Conservation (phyloP, 2,888 invertebrate species). For the Xestia sexstrigata region DNA sequence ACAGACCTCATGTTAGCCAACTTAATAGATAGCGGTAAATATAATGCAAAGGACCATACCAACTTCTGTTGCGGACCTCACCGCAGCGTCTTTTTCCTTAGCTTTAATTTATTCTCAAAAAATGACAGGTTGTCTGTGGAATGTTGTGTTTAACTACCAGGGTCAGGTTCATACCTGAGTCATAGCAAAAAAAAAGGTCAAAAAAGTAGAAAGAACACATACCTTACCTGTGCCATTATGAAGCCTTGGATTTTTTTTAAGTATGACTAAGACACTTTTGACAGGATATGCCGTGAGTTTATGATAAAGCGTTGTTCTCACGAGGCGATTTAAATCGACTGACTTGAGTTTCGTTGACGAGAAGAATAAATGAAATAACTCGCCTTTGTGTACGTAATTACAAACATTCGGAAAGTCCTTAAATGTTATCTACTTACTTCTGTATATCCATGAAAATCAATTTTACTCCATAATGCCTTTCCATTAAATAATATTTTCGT, state of each 20-base stretch:
- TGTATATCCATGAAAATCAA: not conserved
- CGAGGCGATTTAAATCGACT: not conserved
- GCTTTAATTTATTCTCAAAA: not conserved
- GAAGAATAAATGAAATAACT: not conserved
- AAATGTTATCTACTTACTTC: not conserved
- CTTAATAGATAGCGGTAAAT: not conserved
- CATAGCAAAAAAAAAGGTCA: conserved; percentile 15
- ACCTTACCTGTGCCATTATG: not conserved
- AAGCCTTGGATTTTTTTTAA: conserved; percentile 5
- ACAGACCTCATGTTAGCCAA: not conserved
- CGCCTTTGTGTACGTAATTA: not conserved
- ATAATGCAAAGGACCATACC: not conserved
- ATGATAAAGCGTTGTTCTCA: conserved; percentile 8
- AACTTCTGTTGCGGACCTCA: not conserved
- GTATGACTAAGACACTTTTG: conserved; percentile 20
- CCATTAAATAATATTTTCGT: not conserved
- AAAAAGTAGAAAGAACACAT: not conserved
- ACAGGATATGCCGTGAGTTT: not conserved
- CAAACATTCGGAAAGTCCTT: not conserved
- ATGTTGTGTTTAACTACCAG: conserved; percentile 17
- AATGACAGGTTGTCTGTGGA: conserved; percentile 13
- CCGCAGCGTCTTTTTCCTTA: not conserved
- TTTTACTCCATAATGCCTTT: not conserved
- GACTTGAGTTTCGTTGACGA: not conserved
- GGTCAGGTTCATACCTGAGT: conserved; percentile 22